phyloP scores from a whole-genome alignment of 2,888 invertebrate species.

The Erebia epiphron region DNA sequence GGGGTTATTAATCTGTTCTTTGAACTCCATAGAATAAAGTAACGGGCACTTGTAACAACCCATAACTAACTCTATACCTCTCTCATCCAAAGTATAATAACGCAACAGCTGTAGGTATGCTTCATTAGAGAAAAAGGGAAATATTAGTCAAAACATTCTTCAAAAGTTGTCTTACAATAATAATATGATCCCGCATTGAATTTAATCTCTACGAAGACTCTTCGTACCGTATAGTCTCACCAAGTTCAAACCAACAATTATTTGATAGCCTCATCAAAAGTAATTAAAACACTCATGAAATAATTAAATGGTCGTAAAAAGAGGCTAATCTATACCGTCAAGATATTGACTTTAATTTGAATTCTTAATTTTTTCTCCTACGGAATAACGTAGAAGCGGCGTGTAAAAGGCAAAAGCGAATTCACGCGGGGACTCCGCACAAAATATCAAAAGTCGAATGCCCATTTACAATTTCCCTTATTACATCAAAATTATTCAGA shows the following conservation, averaged over 20 bases:
- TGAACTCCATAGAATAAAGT: conserved; percentile 8
- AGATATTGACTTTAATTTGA: conserved; percentile 16
- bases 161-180: not conserved
- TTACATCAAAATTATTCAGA: conserved; percentile 79
- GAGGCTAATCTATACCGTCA: not conserved
- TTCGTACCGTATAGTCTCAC: not conserved
- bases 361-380: conserved; percentile 22
- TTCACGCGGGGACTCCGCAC: conserved; percentile 40
- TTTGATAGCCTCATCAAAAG: not conserved
- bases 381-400: conserved; percentile 16
- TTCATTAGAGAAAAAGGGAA: too few species aligned
- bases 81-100: too few species aligned
- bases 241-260: not conserved
- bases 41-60: too few species aligned
- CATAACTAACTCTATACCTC: too few species aligned
- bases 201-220: not conserved
- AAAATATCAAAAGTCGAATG: conserved; percentile 66
- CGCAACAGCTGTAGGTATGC: too few species aligned
- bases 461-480: conserved; percentile 78
- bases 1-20: conserved; percentile 15
- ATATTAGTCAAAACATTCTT: not conserved
- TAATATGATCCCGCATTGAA: not conserved
- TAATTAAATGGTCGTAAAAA: not conserved
- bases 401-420: conserved; percentile 27
- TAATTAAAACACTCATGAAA: conserved; percentile 7